Percentiles rank a stretch among this genome's conserved stretches.
These are phyloP conservation scores for Lochmaea capreae DNA, from an alignment of 2,888 invertebrate species.

Conservation along the genomic window DNA sequence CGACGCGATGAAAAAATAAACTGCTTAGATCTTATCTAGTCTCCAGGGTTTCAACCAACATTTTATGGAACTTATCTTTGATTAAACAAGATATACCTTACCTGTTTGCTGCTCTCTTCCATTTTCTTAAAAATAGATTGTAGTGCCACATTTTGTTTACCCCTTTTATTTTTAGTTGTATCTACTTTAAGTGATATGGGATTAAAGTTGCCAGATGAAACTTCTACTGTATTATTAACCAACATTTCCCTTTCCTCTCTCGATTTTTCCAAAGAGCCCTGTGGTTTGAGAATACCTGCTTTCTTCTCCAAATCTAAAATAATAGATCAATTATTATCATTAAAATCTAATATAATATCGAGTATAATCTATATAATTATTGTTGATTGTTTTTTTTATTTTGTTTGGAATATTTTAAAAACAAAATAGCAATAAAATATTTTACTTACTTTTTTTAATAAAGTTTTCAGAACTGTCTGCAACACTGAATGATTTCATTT, in stretches of 20 bases:
- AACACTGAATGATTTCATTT: constrained; percentile 69
- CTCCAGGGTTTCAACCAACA: too few species aligned
- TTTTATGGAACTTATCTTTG: too few species aligned
- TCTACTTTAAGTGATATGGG: constrained; percentile 44
- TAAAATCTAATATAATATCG: too few species aligned
- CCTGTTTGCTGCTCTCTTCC: constrained; percentile 76
- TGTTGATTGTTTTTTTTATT: too few species aligned
- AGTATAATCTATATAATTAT: too few species aligned
- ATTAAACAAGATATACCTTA: constrained; percentile 48
- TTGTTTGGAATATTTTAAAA: not conserved
- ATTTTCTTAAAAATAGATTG: constrained; percentile 80
- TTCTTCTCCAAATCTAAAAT: constrained; percentile 56
- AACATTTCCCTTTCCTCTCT: constrained; percentile 72
- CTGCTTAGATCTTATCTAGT: too few species aligned
- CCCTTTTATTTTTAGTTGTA: constrained; percentile 62
- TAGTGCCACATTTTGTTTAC: constrained; percentile 84
- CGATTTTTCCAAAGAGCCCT: constrained; percentile 76
- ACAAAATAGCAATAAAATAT: not conserved
- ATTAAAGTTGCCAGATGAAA: constrained; percentile 21
- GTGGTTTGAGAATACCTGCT: constrained; percentile 77
- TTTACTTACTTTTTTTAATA: constrained; percentile 52
- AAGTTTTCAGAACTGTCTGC: constrained; percentile 51
- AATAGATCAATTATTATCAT: too few species aligned
- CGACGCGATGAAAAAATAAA: too few species aligned
- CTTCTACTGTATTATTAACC: constrained; percentile 38